These are phyloP conservation scores for Drosophila ananassae DNA, from an alignment of 1,140 invertebrate species.

Conservation along the genomic window DNA sequence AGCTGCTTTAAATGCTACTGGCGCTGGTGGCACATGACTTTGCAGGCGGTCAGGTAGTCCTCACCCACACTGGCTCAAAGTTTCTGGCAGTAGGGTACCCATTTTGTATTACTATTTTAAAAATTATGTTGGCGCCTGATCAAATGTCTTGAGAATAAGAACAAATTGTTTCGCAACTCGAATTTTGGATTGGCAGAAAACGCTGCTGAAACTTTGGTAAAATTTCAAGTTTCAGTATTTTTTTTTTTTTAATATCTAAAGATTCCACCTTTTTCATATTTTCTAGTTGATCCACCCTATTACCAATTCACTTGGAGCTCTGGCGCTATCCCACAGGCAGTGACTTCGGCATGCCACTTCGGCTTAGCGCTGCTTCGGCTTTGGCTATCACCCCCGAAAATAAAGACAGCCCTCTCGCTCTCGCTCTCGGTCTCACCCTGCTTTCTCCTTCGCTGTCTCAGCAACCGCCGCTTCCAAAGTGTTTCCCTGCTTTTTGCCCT, in stretches of 20 bases:
- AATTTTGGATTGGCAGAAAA: too few relatives aligned
- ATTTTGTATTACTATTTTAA: neutral
- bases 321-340: conserved; percentile 42
- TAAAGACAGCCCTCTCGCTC: conserved; percentile 41
- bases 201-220: too few relatives aligned
- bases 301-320: conserved; percentile 22
- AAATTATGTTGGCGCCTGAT: neutral
- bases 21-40: conserved; percentile 80
- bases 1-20: conserved; percentile 84
- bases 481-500: conserved; percentile 68
- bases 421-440: conserved; percentile 16
- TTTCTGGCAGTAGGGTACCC: conserved; percentile 15
- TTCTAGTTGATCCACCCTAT: conserved; percentile 8
- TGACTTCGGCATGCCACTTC: conserved; percentile 28
- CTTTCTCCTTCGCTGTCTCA: conserved; percentile 18
- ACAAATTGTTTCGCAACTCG: too few relatives aligned
- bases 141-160: too few relatives aligned
- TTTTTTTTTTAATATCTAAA: too few relatives aligned
- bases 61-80: conserved; percentile 49
- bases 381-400: conserved; percentile 74
- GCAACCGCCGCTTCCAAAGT: conserved; percentile 11
- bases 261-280: neutral
- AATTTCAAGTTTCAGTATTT: too few relatives aligned
- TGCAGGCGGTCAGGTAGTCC: conserved; percentile 75
- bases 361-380: conserved; percentile 22